A percentile compares a stretch with the other conserved stretches of the same genome.
Evolutionary conservation across 2,113 vertebrate species (phyloP).

Genomic region (Myiopsitta monachus): DNA sequence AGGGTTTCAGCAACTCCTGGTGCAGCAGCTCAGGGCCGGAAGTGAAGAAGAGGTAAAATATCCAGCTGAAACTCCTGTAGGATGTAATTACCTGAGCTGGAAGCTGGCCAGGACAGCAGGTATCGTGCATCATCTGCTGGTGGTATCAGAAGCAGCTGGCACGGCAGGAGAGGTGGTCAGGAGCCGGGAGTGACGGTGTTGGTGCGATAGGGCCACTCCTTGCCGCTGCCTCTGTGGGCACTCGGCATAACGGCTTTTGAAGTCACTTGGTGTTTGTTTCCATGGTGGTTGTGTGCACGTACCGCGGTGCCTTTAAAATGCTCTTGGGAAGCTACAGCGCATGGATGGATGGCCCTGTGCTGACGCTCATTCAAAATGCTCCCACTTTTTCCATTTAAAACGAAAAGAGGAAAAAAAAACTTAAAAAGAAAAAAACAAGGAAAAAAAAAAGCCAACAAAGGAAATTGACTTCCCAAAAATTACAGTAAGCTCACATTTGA

Average conservation of each 20-base stretch:
- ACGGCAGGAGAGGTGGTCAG: not conserved
- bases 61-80: conserved; percentile 62
- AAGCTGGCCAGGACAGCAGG: conserved; percentile 13
- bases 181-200: not conserved
- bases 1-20: not conserved
- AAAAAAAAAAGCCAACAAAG: conserved; percentile 39
- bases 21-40: conserved; percentile 17
- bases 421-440: not conserved
- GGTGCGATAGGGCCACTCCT: rapidly evolving
- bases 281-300: not conserved
- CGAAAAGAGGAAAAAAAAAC: conserved; percentile 38
- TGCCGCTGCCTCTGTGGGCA: not conserved
- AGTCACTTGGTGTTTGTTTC: conserved; percentile 20
- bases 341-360: not conserved
- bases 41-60: conserved; percentile 62
- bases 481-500: conserved; percentile 76
- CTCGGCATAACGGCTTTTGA: not conserved
- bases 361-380: not conserved
- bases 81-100: conserved; percentile 61
- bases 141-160: not conserved
- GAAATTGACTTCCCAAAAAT: conserved; percentile 82
- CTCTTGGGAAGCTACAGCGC: not conserved
- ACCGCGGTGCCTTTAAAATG: not conserved
- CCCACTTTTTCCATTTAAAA: conserved; percentile 70
- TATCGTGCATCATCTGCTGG: not conserved